These are phyloP conservation scores for Aethes cnicana DNA, from an alignment of 2,888 invertebrate genomes.

Conservation along the genomic window DNA sequence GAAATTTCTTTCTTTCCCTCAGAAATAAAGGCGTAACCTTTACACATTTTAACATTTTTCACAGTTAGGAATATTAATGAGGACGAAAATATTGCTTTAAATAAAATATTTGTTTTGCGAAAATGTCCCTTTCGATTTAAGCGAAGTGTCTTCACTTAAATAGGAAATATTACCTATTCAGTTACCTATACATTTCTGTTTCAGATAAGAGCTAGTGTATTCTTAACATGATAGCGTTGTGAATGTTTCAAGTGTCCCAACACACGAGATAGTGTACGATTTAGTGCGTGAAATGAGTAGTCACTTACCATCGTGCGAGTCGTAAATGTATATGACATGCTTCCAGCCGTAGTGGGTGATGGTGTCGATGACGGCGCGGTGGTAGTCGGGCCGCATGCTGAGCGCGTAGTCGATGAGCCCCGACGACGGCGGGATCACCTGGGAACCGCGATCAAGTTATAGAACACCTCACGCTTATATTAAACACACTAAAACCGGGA, in stretches of 20 bases:
- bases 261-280: too few species aligned
- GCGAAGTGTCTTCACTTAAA: background rate
- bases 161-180: too few species aligned
- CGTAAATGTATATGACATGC: constrained; percentile 94
- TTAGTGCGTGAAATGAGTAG: too few species aligned
- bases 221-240: too few species aligned
- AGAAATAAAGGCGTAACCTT: constrained; percentile 57
- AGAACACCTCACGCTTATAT: background rate
- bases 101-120: constrained; percentile 7
- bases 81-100: constrained; percentile 28
- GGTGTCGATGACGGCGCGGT: constrained; percentile 96
- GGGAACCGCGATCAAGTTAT: constrained; percentile 34
- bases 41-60: constrained; percentile 50
- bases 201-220: too few species aligned
- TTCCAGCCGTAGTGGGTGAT: constrained; percentile 96
- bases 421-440: constrained; percentile 93
- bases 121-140: constrained; percentile 4
- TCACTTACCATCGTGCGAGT: constrained; percentile 94
- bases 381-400: constrained; percentile 97
- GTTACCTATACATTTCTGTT: too few species aligned
- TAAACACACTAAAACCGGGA: too few species aligned
- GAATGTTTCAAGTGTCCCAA: too few species aligned
- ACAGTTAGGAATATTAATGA: constrained; percentile 53
- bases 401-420: constrained; percentile 95
- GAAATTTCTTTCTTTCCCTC: constrained; percentile 50